A percentile compares a stretch with the other conserved stretches of the same genome.
phyloP scores from a whole-genome alignment of 30 jellyfish, hydroid and myxozoan genomes.

The Morbakka virulenta region DNA sequence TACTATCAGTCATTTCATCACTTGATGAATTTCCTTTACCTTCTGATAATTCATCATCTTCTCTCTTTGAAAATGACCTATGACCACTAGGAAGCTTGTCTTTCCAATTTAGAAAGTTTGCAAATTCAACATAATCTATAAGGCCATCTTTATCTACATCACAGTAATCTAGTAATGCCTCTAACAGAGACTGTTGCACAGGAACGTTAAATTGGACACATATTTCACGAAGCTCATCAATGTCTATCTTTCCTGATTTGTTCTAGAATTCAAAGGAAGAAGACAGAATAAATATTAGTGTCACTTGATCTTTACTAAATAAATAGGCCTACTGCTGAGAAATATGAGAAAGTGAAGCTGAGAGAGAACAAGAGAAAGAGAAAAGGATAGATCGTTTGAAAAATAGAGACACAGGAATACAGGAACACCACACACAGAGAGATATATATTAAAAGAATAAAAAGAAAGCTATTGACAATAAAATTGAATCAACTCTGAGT shows the following conservation, averaged over 20 bases:
- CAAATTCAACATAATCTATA: constrained; percentile 67
- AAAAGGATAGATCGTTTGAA: too few species aligned
- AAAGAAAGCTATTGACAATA: neutral
- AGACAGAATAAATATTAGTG: too few species aligned
- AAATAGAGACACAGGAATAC: too few species aligned
- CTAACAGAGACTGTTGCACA: constrained; percentile 49
- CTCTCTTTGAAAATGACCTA: neutral
- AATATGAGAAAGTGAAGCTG: too few species aligned
- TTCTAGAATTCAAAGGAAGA: too few species aligned
- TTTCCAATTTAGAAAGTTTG: constrained; percentile 86
- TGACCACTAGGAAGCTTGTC: constrained; percentile 56
- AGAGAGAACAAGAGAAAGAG: too few species aligned
- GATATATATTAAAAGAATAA: too few species aligned
- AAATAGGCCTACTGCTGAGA: too few species aligned
- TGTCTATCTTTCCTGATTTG: constrained; percentile 77
- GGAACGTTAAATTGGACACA: constrained; percentile 78
- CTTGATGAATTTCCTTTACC: neutral
- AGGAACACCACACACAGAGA: too few species aligned
- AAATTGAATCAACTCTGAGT: neutral
- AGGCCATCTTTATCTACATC: constrained; percentile 70
- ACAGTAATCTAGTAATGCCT: constrained; percentile 60
- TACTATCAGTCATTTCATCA: neutral
- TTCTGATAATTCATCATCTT: neutral
- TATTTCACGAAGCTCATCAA: constrained; percentile 56
- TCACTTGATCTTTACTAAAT: too few species aligned